A percentile compares a stretch with the other conserved stretches of the same genome.
Conservation (phyloP, 2,888 invertebrate genomes). For the Rhogogaster chlorosoma region DNA sequence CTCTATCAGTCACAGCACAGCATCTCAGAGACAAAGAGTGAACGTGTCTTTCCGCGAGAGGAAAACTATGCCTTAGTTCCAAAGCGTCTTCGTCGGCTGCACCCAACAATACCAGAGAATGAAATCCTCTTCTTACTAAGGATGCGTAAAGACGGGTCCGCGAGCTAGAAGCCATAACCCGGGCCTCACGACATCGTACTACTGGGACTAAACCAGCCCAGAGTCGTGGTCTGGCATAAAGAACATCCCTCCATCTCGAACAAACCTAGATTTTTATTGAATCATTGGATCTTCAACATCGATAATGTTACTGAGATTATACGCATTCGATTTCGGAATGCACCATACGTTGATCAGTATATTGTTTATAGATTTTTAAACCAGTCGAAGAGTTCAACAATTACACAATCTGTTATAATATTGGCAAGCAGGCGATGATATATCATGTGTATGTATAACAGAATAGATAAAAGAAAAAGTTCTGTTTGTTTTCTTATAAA, state of each 20-base stretch:
- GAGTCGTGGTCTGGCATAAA: conserved; percentile 92
- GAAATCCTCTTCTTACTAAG: conserved; percentile 91
- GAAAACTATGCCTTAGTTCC: conserved; percentile 92
- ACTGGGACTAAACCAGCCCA: conserved; percentile 94
- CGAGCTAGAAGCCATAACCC: conserved; percentile 81
- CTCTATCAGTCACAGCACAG: conserved; percentile 94
- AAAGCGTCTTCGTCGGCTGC: conserved; percentile 94
- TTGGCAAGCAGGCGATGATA: not conserved
- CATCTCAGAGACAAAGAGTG: conserved; percentile 92
- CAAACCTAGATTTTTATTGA: conserved; percentile 82
- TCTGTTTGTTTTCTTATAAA: not conserved
- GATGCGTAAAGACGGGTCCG: conserved; percentile 87
- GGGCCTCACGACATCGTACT: conserved; percentile 91
- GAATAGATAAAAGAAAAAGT: not conserved
- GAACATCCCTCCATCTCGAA: conserved; percentile 91
- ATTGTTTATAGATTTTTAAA: not conserved
- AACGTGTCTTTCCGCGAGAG: conserved; percentile 89
- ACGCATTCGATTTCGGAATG: conserved; percentile 46
- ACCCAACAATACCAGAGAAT: conserved; percentile 90
- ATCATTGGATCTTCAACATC: conserved; percentile 65
- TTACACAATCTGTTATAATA: not conserved
- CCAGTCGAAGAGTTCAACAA: not conserved
- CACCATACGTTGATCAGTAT: not conserved
- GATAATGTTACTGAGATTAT: conserved; percentile 68
- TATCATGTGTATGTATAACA: not conserved